phyloP scores from a whole-genome alignment of 2,113 vertebrate genomes.

The Pituophis catenifer region DNA sequence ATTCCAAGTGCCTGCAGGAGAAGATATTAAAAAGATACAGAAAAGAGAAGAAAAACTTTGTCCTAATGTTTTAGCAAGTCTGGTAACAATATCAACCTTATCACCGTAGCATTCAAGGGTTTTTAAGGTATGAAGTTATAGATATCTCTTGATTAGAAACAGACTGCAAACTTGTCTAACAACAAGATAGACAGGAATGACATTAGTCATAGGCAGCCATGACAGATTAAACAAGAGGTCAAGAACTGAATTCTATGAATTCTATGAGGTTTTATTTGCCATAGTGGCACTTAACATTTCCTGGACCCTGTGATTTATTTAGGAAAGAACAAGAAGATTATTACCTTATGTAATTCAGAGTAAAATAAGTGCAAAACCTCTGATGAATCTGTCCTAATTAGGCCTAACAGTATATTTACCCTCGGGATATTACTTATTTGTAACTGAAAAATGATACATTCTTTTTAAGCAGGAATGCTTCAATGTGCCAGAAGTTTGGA shows the following conservation, averaged over 20 bases:
- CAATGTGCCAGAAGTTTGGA: background rate
- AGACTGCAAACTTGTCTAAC: background rate
- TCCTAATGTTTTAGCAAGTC: background rate
- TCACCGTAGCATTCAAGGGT: background rate
- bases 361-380: background rate
- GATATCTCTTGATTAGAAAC: background rate
- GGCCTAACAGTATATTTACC: background rate
- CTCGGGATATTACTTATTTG: background rate
- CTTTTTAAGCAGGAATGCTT: background rate
- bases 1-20: background rate
- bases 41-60: background rate
- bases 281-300: background rate
- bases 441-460: background rate
- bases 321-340: background rate
- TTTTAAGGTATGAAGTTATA: background rate
- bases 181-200: background rate
- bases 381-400: background rate
- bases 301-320: background rate
- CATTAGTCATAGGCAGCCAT: background rate
- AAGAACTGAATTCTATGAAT: background rate
- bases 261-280: background rate
- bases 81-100: background rate
- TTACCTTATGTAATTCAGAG: background rate
- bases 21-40: background rate
- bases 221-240: background rate